A percentile compares a stretch with the other conserved stretches of the same genome.
phyloP scores from a whole-genome alignment of 1,140 invertebrate species.

The Riptortus pedestris region DNA sequence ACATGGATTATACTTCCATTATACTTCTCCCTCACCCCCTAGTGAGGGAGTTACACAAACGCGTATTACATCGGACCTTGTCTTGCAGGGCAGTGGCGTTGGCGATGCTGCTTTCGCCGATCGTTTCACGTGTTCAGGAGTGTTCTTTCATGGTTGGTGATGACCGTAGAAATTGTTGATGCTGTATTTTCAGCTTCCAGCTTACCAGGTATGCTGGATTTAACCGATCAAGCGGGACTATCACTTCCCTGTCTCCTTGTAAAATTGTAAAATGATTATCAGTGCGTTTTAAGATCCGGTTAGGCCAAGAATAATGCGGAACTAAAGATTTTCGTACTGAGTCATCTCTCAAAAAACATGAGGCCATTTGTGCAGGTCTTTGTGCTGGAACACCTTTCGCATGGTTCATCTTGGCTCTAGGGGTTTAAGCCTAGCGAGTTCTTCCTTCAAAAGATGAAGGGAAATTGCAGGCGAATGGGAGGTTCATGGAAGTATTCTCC shows the following conservation, averaged over 20 bases:
- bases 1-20: neutral
- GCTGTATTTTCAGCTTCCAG: neutral
- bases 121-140: too few relatives aligned
- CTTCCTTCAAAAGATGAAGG: neutral
- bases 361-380: neutral
- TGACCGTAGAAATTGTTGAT: neutral
- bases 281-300: neutral
- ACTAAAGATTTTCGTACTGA: neutral
- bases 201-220: neutral
- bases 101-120: neutral
- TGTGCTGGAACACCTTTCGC: neutral
- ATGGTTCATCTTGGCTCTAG: neutral
- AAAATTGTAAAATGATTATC: neutral
- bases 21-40: neutral
- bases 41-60: neutral
- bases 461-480: neutral
- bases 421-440: neutral
- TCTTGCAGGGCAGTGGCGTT: neutral
- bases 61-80: neutral
- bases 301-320: neutral
- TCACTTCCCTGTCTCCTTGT: neutral
- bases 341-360: neutral
- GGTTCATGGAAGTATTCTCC: neutral
- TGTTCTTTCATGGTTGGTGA: neutral
- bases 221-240: neutral